Evolutionary conservation across 2,888 invertebrate species (phyloP), one percentile per base, ranked within the genome.

Genomic region (Ommatoiulus sabulosus): DNA sequence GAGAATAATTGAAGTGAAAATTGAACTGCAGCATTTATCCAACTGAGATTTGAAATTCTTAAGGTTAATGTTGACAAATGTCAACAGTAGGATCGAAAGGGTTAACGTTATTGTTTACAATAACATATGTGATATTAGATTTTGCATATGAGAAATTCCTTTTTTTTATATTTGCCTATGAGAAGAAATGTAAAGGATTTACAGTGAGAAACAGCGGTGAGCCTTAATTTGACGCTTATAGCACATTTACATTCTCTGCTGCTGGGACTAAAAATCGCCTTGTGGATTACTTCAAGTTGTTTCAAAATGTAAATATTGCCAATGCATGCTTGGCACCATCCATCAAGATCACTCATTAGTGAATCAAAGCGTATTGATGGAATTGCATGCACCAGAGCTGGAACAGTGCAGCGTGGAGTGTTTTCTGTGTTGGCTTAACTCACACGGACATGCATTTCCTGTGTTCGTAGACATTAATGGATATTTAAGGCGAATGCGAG

Each of bases 301-400:
- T 72, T 8, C 15, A 63, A 72, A 72, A 24, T 6, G 72, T 24
- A 72, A 72, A 72, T 72, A 72, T 72, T 72, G n/a, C 20, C 24
- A 72, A 72, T 24, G 72, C 8, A 72, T 72, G 24, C 24, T 24
- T 24, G 3, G 20, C 8, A n/a, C 72, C 72, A 24, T 72, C 72
- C 24, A 72, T 72, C 72, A 72, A 72, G 72, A 72, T 72, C 72
- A 72, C 24, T 72, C 72, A 24, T 72, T 24, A 24, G 72, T 24
- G 72, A 24, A 24, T 6, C 24, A 63, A 24, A n/a, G 5, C 24
- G 3, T 63, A 8, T 8, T 20, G 20, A 24, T 1, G 8, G 7
- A 72, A 24, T 24, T 24, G 24, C 24, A 24, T 72, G 72, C 72
- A 24, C 72, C 72, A 72, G 6, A n/a, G 3, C 20, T 63, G 63